A percentile compares a stretch with the other conserved stretches of the same genome.
These are phyloP conservation scores for Bombus vancouverensis DNA, from an alignment of 1,140 invertebrate genomes.

Conservation along the genomic window DNA sequence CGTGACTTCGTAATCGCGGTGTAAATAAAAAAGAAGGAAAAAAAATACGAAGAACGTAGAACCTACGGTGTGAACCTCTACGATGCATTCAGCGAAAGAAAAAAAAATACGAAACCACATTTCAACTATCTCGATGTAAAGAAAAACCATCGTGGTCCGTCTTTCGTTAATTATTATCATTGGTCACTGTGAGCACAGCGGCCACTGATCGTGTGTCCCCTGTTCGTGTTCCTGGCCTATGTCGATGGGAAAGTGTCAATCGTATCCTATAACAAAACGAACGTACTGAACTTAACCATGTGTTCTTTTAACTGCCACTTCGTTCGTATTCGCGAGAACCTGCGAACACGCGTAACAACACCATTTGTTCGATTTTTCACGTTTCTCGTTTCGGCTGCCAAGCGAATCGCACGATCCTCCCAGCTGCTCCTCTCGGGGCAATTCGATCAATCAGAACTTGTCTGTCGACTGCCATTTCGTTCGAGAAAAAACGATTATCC, in stretches of 20 bases:
- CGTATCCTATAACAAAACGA: conserved; percentile 22
- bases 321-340: conserved; percentile 14
- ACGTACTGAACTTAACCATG: conserved; percentile 42
- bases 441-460: conserved; percentile 11
- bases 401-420: background rate
- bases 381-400: background rate
- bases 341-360: background rate
- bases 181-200: conserved; percentile 13
- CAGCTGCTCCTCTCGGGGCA: background rate
- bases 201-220: conserved; percentile 15
- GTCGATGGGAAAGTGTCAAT: conserved; percentile 29
- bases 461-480: conserved; percentile 27
- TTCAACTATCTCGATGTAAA: conserved; percentile 40
- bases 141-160: conserved; percentile 54
- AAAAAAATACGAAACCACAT: conserved; percentile 6
- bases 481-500: background rate
- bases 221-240: conserved; percentile 59
- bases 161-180: conserved; percentile 64
- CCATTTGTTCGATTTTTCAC: background rate
- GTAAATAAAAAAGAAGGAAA: conserved; percentile 79
- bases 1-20: conserved; percentile 82
- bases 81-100: conserved; percentile 10
- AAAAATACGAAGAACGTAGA: conserved; percentile 23
- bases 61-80: conserved; percentile 44
- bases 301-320: conserved; percentile 46